These are phyloP conservation scores for Phoxinus phoxinus DNA, from an alignment of 2,113 vertebrate species.

Conservation along the genomic window DNA sequence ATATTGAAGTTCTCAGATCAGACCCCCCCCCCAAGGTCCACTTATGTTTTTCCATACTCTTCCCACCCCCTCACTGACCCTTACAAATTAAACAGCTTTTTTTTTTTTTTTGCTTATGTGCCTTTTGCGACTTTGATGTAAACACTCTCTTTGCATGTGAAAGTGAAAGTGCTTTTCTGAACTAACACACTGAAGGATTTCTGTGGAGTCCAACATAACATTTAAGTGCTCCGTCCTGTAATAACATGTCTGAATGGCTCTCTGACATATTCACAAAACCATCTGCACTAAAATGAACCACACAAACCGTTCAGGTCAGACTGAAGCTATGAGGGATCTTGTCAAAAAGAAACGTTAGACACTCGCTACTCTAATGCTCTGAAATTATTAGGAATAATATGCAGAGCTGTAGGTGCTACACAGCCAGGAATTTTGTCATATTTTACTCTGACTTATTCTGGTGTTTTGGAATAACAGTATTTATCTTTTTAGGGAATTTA, in stretches of 20 bases:
- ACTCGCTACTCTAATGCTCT: background rate
- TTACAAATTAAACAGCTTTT: background rate
- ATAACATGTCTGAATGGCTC: slow-evolving; percentile 17
- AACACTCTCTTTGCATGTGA: slow-evolving; percentile 10
- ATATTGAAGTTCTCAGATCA: background rate
- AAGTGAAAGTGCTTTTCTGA: background rate
- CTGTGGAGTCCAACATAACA: background rate
- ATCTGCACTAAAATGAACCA: background rate
- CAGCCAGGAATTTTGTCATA: background rate
- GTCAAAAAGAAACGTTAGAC: background rate
- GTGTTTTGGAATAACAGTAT: background rate
- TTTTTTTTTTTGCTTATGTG: background rate
- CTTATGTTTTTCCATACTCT: slow-evolving; percentile 1
- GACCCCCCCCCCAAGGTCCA: slow-evolving; percentile 13
- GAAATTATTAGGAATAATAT: too few species aligned
- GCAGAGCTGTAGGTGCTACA: background rate
- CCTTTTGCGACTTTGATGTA: background rate
- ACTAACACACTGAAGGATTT: background rate
- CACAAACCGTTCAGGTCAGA: background rate
- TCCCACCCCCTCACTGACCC: background rate
- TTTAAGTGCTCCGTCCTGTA: slow-evolving; percentile 50
- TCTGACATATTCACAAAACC: background rate
- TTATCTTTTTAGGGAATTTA: background rate
- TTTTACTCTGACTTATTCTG: background rate
- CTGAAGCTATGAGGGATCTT: background rate